Evolutionary conservation across 2,797 vertebrate species (phyloP), one percentile per base, ranked within the genome.

Genomic region (Acipenser oxyrinchus): DNA sequence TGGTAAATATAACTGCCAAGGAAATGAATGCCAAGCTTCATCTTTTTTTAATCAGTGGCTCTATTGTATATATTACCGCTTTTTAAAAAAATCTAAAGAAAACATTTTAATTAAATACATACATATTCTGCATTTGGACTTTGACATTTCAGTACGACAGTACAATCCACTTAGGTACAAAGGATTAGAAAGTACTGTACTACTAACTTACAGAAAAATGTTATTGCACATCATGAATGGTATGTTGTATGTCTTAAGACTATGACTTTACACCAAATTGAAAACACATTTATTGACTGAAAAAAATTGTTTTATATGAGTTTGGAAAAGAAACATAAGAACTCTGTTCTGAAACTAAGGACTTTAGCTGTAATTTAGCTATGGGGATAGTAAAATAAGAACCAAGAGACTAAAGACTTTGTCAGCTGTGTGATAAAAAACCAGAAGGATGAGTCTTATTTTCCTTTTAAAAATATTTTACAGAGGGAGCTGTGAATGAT

Each of bases 401-500:
- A 69, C 64, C 68, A 59, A 49, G 74, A 71, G 70, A 73, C 69
- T 55, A 49, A 70, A 75, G 71, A 67, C 68, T 77, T 72, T 76
- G 74, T 77, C 63, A 75, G 68, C 71, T 64, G 67, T 23, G 52
- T 67, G 70, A 70, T 69, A 68, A 68, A 76, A 76, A 79, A 78
- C 74, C 76, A 79, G 75, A 79, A 73, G 76, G 73, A 37, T 65
- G 60, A 67, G 67, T 71, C 75, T 74, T 68, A 62, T 68, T 70
- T 64, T 67, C 69, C 72, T 76, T 70, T 77, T 70, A 79, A 76
- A 75, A 79, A 78, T 78, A 68, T 72, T 71, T 48, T 63, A 60
- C 15, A 52, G 50, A 50, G 63, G 75, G 75, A 71, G 23, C 23
- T 37, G 4, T 37, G 23, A 37, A 37, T 37, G 23, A 1, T 37